These are phyloP conservation scores for Scomber scombrus DNA, from an alignment of 2,113 vertebrate species.

Conservation along the genomic window DNA sequence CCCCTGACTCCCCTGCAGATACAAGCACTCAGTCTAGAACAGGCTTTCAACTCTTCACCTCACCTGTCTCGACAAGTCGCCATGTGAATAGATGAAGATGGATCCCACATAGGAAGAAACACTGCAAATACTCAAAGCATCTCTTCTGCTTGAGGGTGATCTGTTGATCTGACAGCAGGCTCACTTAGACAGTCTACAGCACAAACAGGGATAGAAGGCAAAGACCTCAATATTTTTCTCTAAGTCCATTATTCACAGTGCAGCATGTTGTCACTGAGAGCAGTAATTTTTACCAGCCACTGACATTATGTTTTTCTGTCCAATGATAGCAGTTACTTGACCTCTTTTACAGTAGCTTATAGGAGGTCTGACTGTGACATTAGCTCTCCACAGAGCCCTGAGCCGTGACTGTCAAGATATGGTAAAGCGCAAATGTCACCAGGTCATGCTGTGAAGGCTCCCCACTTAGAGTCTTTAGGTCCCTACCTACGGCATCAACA, in stretches of 20 bases:
- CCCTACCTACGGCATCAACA: slow-evolving; percentile 53
- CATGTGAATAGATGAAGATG: slow-evolving; percentile 30
- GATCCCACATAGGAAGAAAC: slow-evolving; percentile 17
- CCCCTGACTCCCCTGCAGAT: slow-evolving; percentile 43
- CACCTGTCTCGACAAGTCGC: slow-evolving; percentile 39
- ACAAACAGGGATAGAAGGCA: slow-evolving; percentile 16
- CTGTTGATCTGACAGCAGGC: slow-evolving; percentile 33
- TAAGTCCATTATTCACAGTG: slow-evolving; percentile 56
- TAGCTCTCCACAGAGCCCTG: slow-evolving; percentile 63
- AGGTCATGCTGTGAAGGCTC: slow-evolving; percentile 71
- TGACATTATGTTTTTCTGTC: slow-evolving; percentile 62
- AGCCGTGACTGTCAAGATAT: slow-evolving; percentile 61
- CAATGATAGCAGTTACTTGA: slow-evolving; percentile 68
- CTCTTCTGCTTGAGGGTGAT: slow-evolving; percentile 18
- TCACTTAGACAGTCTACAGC: slow-evolving; percentile 17
- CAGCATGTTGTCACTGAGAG: slow-evolving; percentile 47
- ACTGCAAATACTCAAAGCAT: slow-evolving; percentile 13
- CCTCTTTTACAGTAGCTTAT: slow-evolving; percentile 68
- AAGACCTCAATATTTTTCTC: slow-evolving; percentile 39
- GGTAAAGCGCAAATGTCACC: slow-evolving; percentile 74
- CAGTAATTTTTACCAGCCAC: slow-evolving; percentile 56
- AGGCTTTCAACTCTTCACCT: slow-evolving; percentile 38
- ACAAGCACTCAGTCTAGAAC: slow-evolving; percentile 44
- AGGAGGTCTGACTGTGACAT: slow-evolving; percentile 66
- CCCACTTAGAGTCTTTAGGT: slow-evolving; percentile 66